These are phyloP conservation scores for Spea bombifrons DNA, from an alignment of 2,113 vertebrate species.

Conservation along the genomic window DNA sequence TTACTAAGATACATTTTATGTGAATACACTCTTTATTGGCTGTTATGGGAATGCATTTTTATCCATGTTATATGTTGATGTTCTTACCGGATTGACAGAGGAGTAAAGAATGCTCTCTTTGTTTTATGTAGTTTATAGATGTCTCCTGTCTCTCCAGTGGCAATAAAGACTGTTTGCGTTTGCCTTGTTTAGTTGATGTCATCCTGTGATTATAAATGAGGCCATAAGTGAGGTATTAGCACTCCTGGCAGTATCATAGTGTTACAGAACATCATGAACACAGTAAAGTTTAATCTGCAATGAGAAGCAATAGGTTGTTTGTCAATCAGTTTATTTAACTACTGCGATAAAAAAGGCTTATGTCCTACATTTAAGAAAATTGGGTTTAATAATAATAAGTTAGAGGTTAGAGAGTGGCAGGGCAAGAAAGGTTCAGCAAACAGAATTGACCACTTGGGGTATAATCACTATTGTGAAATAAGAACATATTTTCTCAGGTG, in stretches of 20 bases:
- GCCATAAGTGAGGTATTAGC: constrained; percentile 35
- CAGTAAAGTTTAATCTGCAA: constrained; percentile 50
- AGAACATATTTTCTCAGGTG: too few species aligned
- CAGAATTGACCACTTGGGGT: too few species aligned
- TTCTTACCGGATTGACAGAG: neutral
- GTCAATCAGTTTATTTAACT: constrained; percentile 57
- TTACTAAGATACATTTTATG: too few species aligned
- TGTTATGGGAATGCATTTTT: neutral
- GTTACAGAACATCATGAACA: constrained; percentile 32
- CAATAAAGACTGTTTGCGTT: constrained; percentile 34
- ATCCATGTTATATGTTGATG: neutral
- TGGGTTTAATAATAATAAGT: too few species aligned
- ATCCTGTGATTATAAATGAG: constrained; percentile 24
- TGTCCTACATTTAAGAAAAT: constrained; percentile 51
- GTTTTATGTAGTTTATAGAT: neutral
- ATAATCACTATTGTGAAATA: too few species aligned
- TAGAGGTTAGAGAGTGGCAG: too few species aligned
- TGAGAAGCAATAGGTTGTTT: constrained; percentile 49
- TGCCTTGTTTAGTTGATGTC: constrained; percentile 15
- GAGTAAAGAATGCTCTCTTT: neutral
- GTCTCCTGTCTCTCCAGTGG: neutral
- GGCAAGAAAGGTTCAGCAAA: too few species aligned
- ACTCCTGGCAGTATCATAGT: constrained; percentile 49
- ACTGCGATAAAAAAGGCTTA: constrained; percentile 54
- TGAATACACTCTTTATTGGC: too few species aligned